phyloP scores from a whole-genome alignment of 2,888 invertebrate genomes.

The Limenitis camilla region DNA sequence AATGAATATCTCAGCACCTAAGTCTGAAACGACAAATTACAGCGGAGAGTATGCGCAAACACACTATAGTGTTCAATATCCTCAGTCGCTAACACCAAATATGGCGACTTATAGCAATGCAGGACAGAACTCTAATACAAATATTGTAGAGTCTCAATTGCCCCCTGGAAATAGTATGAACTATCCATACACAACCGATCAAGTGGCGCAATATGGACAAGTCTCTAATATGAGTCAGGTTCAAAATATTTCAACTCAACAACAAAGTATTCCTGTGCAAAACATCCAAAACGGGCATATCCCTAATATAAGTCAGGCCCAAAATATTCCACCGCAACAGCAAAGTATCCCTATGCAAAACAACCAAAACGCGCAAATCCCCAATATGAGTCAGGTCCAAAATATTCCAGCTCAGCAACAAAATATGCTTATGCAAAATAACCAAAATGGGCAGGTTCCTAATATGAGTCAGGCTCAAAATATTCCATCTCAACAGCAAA shows the following conservation, averaged over 20 bases:
- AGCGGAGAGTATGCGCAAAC: slow-evolving; percentile 53
- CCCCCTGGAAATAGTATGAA: slow-evolving; percentile 45
- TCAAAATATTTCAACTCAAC: slow-evolving; percentile 12
- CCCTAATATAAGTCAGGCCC: too few species aligned
- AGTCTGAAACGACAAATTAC: slow-evolving; percentile 35
- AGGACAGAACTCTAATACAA: slow-evolving; percentile 42
- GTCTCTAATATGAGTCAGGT: slow-evolving; percentile 11
- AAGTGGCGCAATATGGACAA: slow-evolving; percentile 29
- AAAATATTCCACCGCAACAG: not conserved
- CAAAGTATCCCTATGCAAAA: slow-evolving; percentile 1
- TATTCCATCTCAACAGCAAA: slow-evolving; percentile 6
- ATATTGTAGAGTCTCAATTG: slow-evolving; percentile 41
- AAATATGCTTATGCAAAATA: slow-evolving; percentile 10
- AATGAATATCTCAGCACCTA: slow-evolving; percentile 49
- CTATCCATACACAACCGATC: slow-evolving; percentile 44
- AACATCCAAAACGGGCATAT: slow-evolving; percentile 2
- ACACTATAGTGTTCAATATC: slow-evolving; percentile 55
- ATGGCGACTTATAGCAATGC: slow-evolving; percentile 52
- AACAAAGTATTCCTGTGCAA: not conserved
- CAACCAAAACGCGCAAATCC: slow-evolving; percentile 11
- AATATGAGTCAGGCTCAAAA: not conserved
- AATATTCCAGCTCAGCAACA: slow-evolving; percentile 8
- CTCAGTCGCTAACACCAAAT: slow-evolving; percentile 36
- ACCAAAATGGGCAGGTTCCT: not conserved
- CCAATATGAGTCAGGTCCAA: not conserved